phyloP scores from a whole-genome alignment of 2,113 vertebrate genomes.

The human region DNA sequence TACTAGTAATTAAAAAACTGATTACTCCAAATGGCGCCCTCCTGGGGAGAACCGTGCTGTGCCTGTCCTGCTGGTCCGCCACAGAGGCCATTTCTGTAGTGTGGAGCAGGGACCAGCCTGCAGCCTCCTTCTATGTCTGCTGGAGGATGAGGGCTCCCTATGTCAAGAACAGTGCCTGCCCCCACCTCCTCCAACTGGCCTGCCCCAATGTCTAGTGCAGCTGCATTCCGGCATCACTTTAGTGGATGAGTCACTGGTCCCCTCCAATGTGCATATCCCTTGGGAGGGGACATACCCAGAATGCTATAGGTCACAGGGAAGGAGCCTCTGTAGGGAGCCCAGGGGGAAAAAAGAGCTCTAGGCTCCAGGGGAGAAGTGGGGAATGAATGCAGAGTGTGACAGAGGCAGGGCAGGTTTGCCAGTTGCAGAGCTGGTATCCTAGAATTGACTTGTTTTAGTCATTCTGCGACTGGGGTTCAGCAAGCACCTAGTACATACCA shows the following conservation, averaged over 20 bases:
- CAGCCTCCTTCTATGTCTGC: background rate
- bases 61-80: background rate
- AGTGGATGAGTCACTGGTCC: too few relatives aligned
- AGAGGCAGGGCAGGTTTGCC: background rate
- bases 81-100: background rate
- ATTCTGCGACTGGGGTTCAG: background rate
- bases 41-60: constrained; percentile 35
- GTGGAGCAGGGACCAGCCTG: background rate
- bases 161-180: background rate
- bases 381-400: too few relatives aligned
- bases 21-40: constrained; percentile 66
- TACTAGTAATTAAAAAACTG: constrained; percentile 73
- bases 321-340: background rate
- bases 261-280: background rate
- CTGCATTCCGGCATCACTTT: background rate
- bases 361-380: background rate
- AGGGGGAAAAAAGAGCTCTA: background rate
- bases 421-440: background rate
- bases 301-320: background rate
- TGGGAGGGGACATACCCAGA: accelerated
- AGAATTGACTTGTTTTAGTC: background rate
- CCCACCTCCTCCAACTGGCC: background rate
- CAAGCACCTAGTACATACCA: background rate
- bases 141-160: background rate
- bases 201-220: accelerated